phyloP scores from a whole-genome alignment of 2,113 vertebrate species.

The Callocephalon fimbriatum region DNA sequence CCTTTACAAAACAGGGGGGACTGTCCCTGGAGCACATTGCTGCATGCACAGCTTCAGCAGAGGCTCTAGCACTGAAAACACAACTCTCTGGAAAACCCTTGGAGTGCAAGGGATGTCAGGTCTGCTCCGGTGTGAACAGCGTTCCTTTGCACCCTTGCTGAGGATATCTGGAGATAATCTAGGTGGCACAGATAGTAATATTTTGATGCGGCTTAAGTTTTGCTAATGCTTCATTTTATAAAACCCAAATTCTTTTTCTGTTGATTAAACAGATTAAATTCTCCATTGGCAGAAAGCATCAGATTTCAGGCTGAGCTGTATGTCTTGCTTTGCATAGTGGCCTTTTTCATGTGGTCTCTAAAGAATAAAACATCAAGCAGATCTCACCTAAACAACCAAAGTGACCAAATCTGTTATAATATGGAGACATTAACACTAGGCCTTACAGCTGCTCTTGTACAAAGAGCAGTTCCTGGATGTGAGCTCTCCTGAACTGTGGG shows the following conservation, averaged over 20 bases:
- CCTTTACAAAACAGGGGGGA: background rate
- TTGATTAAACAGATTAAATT: background rate
- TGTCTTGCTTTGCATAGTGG: background rate
- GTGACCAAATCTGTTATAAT: background rate
- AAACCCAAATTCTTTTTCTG: background rate
- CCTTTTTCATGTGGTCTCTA: background rate
- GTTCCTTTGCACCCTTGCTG: background rate
- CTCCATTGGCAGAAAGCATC: background rate
- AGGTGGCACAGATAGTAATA: background rate
- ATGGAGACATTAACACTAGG: background rate
- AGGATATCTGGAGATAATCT: background rate
- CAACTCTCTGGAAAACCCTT: background rate
- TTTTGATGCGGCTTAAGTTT: background rate
- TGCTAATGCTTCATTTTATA: background rate
- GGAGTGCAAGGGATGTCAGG: background rate
- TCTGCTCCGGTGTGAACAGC: background rate
- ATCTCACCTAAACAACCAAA: background rate
- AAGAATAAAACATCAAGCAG: background rate
- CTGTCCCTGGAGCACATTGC: background rate
- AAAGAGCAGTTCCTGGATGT: background rate
- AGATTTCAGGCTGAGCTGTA: background rate
- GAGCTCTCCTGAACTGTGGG: background rate
- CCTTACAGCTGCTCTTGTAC: background rate
- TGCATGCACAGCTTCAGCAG: background rate
- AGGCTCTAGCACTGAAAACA: background rate